Base-by-base conservation (phyloP, 2,888 invertebrate genomes). In the Sminthurinus aureus region DNA sequence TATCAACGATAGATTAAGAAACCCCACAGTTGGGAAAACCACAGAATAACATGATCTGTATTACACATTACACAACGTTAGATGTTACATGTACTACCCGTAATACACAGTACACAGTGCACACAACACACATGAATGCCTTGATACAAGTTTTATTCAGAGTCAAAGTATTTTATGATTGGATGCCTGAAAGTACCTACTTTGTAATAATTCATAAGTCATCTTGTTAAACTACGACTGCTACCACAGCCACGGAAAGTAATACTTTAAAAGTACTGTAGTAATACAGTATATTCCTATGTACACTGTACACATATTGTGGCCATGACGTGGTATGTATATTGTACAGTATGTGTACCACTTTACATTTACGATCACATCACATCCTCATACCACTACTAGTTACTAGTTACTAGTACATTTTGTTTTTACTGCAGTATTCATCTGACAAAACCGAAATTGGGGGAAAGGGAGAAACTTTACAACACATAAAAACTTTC, bases 391-490 rank as follows among this genome's bases (percentile, higher is more conserved):
- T 58, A 13, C n/a, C n/a, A n/a, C n/a, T n/a, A n/a, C n/a, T n/a
- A n/a, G n/a, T n/a, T n/a, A n/a, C n/a, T n/a, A n/a, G n/a, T n/a
- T n/a, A n/a, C 58, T 58, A 58, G 2, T 58, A 15, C 58, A 18
- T 58, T 58, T 58, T 58, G 38, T 38, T 58, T 58, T 58, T 58
- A 58, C 58, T 58, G 58, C 58, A 58, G 58, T 58, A 58, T 58
- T 18, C 58, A 11, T 11, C 58, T 6, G 38, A 38, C 38, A 38
- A 38, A 38, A 67, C 67, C 11, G n/a, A 67, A 22, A 18, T 11
- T n/a, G 67, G 22, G 67, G n/a, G 67, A n/a, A 22, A n/a, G 67
- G 67, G n/a, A 67, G n/a, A 20, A 69, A 69, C 58, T 58, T 58
- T 58, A 15, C 58, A 58, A 9, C 38, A 58, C 9, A 58, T 58